Percentiles rank a stretch among this genome's conserved stretches.
Evolutionary conservation across 2,888 invertebrate genomes (phyloP).

Genomic region (Slavum lentiscoides): DNA sequence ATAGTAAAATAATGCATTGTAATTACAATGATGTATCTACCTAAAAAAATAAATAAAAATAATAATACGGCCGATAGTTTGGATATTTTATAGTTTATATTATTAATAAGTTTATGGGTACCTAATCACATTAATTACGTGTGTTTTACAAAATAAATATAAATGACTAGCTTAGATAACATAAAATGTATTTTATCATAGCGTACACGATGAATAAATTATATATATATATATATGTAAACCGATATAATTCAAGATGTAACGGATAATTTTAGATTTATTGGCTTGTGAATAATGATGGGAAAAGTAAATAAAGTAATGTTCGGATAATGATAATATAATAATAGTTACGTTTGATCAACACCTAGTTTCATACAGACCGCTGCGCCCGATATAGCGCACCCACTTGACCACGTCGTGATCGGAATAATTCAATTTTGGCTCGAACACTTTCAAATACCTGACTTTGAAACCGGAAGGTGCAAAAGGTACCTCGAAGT

Average conservation of each 20-base stretch:
- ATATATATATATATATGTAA: not conserved
- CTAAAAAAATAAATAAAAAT: too few species aligned
- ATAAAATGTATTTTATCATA: not conserved
- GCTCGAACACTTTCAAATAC: conserved; percentile 98
- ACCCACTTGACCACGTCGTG: conserved; percentile 99
- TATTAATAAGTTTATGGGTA: too few species aligned
- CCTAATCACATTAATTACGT: too few species aligned
- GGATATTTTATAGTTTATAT: too few species aligned
- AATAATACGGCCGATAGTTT: too few species aligned
- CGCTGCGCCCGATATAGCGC: conserved; percentile 97
- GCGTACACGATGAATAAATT: not conserved
- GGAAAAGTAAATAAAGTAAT: not conserved
- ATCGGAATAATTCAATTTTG: conserved; percentile 99
- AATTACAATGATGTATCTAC: too few species aligned
- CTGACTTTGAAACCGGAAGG: conserved; percentile 99
- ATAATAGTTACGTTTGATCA: conserved; percentile 62
- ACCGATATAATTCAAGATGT: not conserved
- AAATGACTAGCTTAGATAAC: conserved; percentile 29
- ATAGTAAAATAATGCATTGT: too few species aligned
- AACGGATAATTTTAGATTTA: not conserved
- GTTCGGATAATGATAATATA: not conserved
- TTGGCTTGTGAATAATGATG: not conserved
- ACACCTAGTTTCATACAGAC: conserved; percentile 98
- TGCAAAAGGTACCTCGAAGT: conserved; percentile 99
- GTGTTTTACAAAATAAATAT: conserved; percentile 4